Evolutionary conservation across 2,888 invertebrate genomes (phyloP).

Genomic region (Plebejus anna): DNA sequence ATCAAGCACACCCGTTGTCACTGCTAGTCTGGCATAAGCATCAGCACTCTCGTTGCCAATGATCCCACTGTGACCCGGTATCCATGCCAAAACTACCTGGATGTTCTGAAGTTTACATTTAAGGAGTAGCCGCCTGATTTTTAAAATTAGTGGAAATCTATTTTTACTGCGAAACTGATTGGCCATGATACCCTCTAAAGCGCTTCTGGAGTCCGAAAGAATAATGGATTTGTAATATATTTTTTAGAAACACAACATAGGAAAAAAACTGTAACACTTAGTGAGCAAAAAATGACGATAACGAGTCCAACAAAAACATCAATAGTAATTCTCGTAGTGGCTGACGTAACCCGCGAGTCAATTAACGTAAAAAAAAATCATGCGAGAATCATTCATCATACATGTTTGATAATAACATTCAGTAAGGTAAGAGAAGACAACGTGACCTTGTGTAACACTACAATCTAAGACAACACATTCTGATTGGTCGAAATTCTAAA

Average conservation of each 20-base stretch:
- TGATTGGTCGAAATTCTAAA: no score
- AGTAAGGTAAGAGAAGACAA: neutral
- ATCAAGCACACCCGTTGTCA: no score
- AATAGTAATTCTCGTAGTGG: neutral
- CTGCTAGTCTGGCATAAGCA: no score
- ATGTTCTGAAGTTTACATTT: no score
- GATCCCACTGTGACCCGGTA: no score
- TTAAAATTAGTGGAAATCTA: no score
- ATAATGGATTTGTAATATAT: neutral
- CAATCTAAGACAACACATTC: neutral
- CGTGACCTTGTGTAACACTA: neutral
- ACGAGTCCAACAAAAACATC: neutral
- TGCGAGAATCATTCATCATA: neutral
- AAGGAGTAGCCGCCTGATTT: no score
- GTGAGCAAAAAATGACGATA: neutral
- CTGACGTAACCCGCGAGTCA: neutral
- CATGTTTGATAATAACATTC: neutral
- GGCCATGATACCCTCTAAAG: no score
- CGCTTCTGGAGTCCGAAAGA: no score
- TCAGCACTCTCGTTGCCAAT: no score
- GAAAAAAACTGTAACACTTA: slow-evolving; percentile 10
- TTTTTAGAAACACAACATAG: neutral
- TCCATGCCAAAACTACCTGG: no score
- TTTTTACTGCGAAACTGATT: no score
- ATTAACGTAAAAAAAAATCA: neutral